Conservation (phyloP, 1,140 invertebrate genomes). For the Meloidogyne hapla region DNA sequence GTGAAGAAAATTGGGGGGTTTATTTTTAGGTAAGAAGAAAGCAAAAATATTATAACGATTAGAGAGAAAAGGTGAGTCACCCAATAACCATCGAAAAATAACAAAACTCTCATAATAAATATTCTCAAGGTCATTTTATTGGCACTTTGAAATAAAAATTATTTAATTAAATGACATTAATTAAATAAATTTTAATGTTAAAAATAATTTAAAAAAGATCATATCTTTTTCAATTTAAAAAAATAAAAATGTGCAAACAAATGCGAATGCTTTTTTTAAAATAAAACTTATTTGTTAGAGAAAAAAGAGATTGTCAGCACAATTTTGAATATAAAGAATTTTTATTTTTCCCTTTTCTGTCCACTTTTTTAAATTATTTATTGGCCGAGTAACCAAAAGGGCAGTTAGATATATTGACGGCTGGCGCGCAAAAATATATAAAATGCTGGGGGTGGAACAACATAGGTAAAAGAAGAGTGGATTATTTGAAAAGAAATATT, state of each 20-base stretch:
- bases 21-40: background rate
- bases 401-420: background rate
- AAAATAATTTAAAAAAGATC: no score
- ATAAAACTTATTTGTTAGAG: background rate
- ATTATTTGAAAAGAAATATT: background rate
- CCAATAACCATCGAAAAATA: background rate
- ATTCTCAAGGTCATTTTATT: background rate
- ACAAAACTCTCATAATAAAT: background rate
- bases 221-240: background rate
- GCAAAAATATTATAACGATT: background rate
- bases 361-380: no score
- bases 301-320: background rate
- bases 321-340: constrained; percentile 1
- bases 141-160: background rate
- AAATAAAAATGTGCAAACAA: background rate
- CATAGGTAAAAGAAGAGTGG: background rate
- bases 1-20: background rate
- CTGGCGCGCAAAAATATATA: background rate
- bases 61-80: background rate
- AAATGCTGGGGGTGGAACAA: background rate
- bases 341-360: background rate
- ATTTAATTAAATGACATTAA: background rate
- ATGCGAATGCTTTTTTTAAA: background rate
- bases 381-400: background rate
- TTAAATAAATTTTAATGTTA: background rate